These are phyloP conservation scores for Ovibos moschatus DNA, from an alignment of 2,113 vertebrate species.

Conservation along the genomic window DNA sequence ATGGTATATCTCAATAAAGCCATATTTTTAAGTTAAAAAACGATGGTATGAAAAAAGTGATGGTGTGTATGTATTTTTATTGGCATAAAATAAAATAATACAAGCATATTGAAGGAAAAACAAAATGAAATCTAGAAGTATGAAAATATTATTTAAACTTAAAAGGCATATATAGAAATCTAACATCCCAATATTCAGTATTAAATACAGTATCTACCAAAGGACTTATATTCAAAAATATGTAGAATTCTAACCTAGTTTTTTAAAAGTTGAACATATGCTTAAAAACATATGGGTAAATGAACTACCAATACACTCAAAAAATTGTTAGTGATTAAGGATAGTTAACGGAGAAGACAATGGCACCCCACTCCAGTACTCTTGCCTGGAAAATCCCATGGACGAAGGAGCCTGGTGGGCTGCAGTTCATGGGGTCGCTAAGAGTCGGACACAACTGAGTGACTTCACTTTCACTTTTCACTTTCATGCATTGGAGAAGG, in stretches of 20 bases:
- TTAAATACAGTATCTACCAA: background rate
- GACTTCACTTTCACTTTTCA: too few species aligned
- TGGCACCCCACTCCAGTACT: too few species aligned
- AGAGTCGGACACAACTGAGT: too few species aligned
- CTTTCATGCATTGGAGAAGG: too few species aligned
- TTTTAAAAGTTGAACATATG: background rate
- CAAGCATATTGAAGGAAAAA: background rate
- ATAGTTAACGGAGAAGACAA: background rate
- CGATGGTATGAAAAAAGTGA: background rate
- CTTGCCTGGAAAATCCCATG: too few species aligned
- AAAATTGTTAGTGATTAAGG: background rate
- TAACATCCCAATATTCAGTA: background rate
- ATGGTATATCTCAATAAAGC: background rate
- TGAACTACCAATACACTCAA: background rate
- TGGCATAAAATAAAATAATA: background rate
- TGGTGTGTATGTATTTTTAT: background rate
- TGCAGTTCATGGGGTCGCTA: rapidly evolving
- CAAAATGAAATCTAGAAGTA: background rate
- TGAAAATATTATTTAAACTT: slow-evolving; percentile 16
- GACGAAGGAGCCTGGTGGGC: too few species aligned
- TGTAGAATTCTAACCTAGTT: background rate
- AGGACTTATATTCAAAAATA: background rate
- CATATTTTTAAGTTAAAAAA: background rate
- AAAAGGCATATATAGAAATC: background rate
- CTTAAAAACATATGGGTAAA: background rate